Conservation (phyloP, 2,888 invertebrate genomes). For the Argyra leucocephala region DNA sequence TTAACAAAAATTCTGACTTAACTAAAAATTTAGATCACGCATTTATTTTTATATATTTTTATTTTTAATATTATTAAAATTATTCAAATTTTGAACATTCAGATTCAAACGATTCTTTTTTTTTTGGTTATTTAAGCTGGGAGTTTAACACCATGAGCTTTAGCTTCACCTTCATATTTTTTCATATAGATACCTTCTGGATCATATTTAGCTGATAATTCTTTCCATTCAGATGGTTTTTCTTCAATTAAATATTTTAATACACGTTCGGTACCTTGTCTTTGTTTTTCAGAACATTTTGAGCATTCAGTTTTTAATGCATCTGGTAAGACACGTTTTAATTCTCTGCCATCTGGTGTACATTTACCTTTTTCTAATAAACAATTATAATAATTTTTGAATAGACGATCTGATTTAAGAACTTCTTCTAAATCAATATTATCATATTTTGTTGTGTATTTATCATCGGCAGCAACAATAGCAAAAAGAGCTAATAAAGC, state of each 20-base stretch:
- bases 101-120: background rate
- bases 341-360: constrained; percentile 57
- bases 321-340: constrained; percentile 64
- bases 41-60: too few species aligned
- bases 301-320: constrained; percentile 57
- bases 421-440: constrained; percentile 58
- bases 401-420: constrained; percentile 53
- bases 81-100: too few species aligned
- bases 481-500: constrained; percentile 41
- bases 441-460: constrained; percentile 60
- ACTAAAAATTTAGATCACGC: too few species aligned
- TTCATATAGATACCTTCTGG: constrained; percentile 54
- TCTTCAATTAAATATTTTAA: constrained; percentile 57
- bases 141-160: constrained; percentile 44
- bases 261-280: constrained; percentile 53
- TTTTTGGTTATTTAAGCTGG: background rate
- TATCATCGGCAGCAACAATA: constrained; percentile 39
- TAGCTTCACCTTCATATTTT: constrained; percentile 54
- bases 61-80: too few species aligned
- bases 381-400: constrained; percentile 55
- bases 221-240: constrained; percentile 54
- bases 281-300: constrained; percentile 60
- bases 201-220: constrained; percentile 59
- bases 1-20: too few species aligned
- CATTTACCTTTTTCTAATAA: constrained; percentile 54